Percentiles rank a stretch among this genome's conserved stretches.
Evolutionary conservation across 2,113 vertebrate species (phyloP).

Genomic region (Solea solea): DNA sequence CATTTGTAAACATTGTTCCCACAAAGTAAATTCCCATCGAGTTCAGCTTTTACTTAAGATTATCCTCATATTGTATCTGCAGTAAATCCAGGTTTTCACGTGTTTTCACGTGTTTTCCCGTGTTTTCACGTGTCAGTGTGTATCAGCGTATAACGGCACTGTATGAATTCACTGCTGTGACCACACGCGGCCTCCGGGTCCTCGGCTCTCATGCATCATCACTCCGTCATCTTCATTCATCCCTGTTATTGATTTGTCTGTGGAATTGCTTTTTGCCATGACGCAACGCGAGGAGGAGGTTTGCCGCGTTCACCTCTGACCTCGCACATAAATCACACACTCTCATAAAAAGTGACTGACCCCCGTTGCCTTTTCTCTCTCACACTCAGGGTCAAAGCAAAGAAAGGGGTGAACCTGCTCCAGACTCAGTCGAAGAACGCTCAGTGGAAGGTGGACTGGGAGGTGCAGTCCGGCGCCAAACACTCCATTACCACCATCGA

Average conservation of each 20-base stretch:
- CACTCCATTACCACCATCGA: constrained; percentile 95
- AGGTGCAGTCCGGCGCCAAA: constrained; percentile 92
- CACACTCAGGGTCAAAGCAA: constrained; percentile 93
- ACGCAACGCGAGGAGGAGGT: constrained; percentile 38
- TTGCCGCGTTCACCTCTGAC: constrained; percentile 53
- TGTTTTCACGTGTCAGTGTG: not conserved
- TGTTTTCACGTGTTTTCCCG: not conserved
- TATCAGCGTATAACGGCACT: not conserved
- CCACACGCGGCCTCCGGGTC: constrained; percentile 9
- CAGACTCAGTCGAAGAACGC: constrained; percentile 88
- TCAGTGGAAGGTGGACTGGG: constrained; percentile 93
- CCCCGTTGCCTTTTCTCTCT: not conserved
- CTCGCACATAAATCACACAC: constrained; percentile 59
- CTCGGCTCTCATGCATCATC: constrained; percentile 45
- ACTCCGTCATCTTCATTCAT: constrained; percentile 55
- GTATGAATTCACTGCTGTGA: constrained; percentile 14
- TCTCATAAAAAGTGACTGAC: constrained; percentile 58
- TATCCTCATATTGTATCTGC: no score
- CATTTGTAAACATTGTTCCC: no score
- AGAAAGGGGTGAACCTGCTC: constrained; percentile 96
- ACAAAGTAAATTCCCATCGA: no score
- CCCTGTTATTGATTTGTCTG: constrained; percentile 69
- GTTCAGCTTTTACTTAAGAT: no score
- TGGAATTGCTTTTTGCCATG: constrained; percentile 66
- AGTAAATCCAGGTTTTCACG: not conserved